Evolutionary conservation across 2,797 vertebrate genomes (phyloP), one percentile per base, ranked within the genome.

Genomic region (Paramormyrops hopkinsi): DNA sequence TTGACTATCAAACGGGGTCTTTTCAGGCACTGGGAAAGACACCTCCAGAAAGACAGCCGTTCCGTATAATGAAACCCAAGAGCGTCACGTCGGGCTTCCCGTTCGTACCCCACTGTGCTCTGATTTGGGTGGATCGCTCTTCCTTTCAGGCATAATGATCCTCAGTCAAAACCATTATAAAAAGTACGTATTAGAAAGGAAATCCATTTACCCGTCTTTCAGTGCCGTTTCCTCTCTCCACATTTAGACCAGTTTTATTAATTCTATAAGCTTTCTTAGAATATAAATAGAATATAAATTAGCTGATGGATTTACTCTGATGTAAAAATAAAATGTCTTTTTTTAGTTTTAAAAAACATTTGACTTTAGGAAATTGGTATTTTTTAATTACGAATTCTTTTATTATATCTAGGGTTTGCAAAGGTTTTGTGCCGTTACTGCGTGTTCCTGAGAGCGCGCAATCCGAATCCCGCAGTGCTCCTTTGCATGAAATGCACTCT

Each of bases 261-360:
- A 59, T 88, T 88, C 56, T 65, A n/a, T 33, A 62, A 41, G 54
- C n/a, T 46, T 62, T 65, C 9, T 84, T 84, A 44, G 53, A 12
- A 46, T 88, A 22, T 88, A n/a, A 41, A n/a, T 79, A 65, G 37
- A 56, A 22, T 51, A 88, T 88, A 56, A 79, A 82, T 11, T 54
- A 79, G 50, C 17, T 79, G 48, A 88, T 54, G 48, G 29, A 82
- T 88, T 53, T n/a, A n/a, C 56, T 46, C 51, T 41, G 29, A 56
- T 87, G 53, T 62, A 44, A 65, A 88, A 62, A 41, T 62, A 44
- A 87, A 65, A 33, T 29, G 29, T 41, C 17, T 65, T 88, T 65
- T 84, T 50, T 50, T 84, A 50, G 46, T 88, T 56, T 46, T 22
- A 65, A 46, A 41, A 88, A 33, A 65, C 37, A 48, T 65, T 65